Percentiles rank a stretch among this genome's conserved stretches.
Evolutionary conservation across 2,797 vertebrate genomes (phyloP).

Genomic region (Melanogrammus aeglefinus): DNA sequence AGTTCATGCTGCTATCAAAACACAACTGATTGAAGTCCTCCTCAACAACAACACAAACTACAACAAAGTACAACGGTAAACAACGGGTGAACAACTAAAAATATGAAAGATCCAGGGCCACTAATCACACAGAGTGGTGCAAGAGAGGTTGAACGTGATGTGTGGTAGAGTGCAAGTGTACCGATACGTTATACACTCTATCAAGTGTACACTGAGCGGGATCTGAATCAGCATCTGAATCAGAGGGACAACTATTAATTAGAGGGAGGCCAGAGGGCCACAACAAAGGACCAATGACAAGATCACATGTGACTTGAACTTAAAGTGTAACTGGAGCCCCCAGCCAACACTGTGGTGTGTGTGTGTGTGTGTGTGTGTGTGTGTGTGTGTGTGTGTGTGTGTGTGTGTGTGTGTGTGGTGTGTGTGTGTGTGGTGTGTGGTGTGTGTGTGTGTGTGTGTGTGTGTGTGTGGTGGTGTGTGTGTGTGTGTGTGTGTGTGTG

Average conservation of each 20-base stretch:
- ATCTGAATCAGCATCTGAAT: background rate
- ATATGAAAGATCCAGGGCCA: background rate
- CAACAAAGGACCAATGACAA: constrained; percentile 32
- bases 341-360: constrained; percentile 13
- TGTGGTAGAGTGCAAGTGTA: background rate
- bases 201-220: background rate
- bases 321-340: constrained; percentile 33
- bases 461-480: background rate
- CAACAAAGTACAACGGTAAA: background rate
- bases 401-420: background rate
- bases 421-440: background rate
- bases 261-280: constrained; percentile 19
- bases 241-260: constrained; percentile 33
- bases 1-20: background rate
- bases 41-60: background rate
- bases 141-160: background rate
- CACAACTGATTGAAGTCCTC: background rate
- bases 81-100: background rate
- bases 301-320: constrained; percentile 45
- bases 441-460: background rate
- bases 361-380: background rate
- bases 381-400: background rate
- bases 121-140: background rate
- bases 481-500: background rate
- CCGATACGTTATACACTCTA: background rate